phyloP scores from a whole-genome alignment of 2,888 invertebrate genomes.

The Meloe dianella region DNA sequence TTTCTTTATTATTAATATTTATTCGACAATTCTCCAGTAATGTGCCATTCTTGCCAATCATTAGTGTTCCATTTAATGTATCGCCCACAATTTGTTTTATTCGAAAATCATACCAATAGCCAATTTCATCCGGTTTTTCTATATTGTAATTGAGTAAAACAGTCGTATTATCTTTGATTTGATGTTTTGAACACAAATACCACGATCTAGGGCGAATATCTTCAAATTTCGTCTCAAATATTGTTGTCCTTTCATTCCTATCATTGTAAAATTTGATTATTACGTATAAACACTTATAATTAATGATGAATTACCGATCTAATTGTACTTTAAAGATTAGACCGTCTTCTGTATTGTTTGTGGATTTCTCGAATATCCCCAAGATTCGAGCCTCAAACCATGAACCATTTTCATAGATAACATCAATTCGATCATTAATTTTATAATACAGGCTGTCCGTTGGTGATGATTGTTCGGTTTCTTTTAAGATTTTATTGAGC shows the following conservation, averaged over 20 bases:
- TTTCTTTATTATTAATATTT: constrained; percentile 67
- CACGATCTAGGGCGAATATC: constrained; percentile 74
- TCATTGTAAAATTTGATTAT: neutral
- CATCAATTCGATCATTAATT: constrained; percentile 72
- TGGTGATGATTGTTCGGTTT: constrained; percentile 33
- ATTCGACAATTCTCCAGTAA: constrained; percentile 68
- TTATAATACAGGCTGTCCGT: constrained; percentile 58
- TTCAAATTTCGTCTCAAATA: constrained; percentile 56
- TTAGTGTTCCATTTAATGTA: constrained; percentile 66
- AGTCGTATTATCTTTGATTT: constrained; percentile 66
- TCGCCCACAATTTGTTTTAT: constrained; percentile 56
- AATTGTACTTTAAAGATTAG: constrained; percentile 60
- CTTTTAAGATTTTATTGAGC: constrained; percentile 31
- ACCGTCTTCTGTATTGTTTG: constrained; percentile 48
- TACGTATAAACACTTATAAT: neutral
- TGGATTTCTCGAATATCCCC: constrained; percentile 59
- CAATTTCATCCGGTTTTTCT: constrained; percentile 70
- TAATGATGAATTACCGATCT: constrained; percentile 53
- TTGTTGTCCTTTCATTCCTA: constrained; percentile 41
- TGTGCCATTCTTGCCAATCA: constrained; percentile 63
- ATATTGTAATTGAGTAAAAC: constrained; percentile 79
- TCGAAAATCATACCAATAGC: constrained; percentile 67
- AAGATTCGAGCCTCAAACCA: constrained; percentile 76
- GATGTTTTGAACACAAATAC: constrained; percentile 60
- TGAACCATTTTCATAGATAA: constrained; percentile 68